Conservation (phyloP, 2,113 vertebrate species). For the Shinisaurus crocodilurus region DNA sequence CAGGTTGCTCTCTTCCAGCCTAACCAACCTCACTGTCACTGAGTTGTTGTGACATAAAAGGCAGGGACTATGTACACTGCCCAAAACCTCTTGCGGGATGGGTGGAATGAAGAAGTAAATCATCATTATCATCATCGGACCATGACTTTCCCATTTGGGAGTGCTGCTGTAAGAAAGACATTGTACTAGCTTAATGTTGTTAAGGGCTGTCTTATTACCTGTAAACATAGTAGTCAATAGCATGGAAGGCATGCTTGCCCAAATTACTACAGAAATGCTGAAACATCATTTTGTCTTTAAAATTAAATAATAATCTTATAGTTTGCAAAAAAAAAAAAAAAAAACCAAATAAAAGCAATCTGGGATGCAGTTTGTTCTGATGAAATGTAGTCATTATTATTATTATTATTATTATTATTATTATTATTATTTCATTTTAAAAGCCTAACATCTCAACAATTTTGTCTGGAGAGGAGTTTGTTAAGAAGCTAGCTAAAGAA, state of each 20-base stretch:
- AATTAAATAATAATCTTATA: neutral
- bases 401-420: neutral
- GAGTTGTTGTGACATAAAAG: no score
- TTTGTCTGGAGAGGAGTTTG: conserved; percentile 2
- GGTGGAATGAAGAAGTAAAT: no score
- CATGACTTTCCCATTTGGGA: no score
- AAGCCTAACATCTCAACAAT: neutral
- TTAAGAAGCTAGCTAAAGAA: conserved; percentile 3
- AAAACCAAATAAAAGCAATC: neutral
- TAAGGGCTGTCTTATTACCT: neutral
- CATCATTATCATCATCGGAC: no score
- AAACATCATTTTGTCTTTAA: neutral
- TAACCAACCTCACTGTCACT: no score
- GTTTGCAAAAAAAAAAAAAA: neutral
- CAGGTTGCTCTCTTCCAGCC: no score
- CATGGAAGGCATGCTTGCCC: neutral
- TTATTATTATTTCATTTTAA: neutral
- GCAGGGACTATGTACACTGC: no score
- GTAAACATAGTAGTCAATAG: neutral
- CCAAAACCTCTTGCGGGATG: no score
- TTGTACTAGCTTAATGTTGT: neutral
- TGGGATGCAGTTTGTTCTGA: neutral
- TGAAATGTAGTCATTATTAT: neutral
- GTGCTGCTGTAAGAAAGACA: no score
- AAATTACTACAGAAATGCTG: neutral